Evolutionary conservation across 2,888 invertebrate species (phyloP).

Genomic region (Abrostola tripartita): DNA sequence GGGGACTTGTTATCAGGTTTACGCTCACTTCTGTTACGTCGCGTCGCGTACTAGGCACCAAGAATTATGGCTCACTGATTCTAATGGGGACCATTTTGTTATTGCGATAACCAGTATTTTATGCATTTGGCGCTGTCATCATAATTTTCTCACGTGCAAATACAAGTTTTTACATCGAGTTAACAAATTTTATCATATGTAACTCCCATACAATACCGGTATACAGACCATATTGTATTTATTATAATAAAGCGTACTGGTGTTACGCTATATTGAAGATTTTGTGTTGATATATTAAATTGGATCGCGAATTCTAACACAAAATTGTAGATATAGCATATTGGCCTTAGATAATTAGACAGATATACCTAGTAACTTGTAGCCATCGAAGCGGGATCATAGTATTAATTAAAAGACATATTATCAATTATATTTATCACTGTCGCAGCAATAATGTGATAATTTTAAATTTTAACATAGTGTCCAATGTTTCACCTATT

Average conservation of each 20-base stretch:
- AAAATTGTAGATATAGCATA: slow-evolving; percentile 85
- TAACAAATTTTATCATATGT: slow-evolving; percentile 8
- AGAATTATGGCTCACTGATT: slow-evolving; percentile 23
- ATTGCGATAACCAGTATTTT: slow-evolving; percentile 29
- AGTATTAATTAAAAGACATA: slow-evolving; percentile 82
- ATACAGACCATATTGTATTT: slow-evolving; percentile 49
- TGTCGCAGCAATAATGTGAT: slow-evolving; percentile 74
- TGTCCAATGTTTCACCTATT: slow-evolving; percentile 68
- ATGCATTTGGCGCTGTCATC: slow-evolving; percentile 42
- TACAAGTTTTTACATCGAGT: slow-evolving; percentile 9
- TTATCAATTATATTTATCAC: slow-evolving; percentile 58
- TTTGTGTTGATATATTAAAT: slow-evolving; percentile 75
- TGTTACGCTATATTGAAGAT: slow-evolving; percentile 79
- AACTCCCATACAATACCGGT: slow-evolving; percentile 48
- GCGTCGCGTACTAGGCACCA: slow-evolving; percentile 4
- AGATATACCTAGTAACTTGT: slow-evolving; percentile 73
- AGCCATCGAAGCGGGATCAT: slow-evolving; percentile 80
- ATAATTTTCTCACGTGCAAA: slow-evolving; percentile 12
- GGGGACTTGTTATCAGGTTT: slow-evolving; percentile 15
- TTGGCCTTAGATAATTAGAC: slow-evolving; percentile 84
- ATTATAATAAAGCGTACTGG: slow-evolving; percentile 66
- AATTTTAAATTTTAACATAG: slow-evolving; percentile 63
- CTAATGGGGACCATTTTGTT: slow-evolving; percentile 55
- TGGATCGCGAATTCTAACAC: slow-evolving; percentile 73
- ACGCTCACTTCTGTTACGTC: slow-evolving; percentile 10